These are phyloP conservation scores for Elysia chlorotica DNA, from an alignment of 1,140 invertebrate genomes.

Conservation along the genomic window DNA sequence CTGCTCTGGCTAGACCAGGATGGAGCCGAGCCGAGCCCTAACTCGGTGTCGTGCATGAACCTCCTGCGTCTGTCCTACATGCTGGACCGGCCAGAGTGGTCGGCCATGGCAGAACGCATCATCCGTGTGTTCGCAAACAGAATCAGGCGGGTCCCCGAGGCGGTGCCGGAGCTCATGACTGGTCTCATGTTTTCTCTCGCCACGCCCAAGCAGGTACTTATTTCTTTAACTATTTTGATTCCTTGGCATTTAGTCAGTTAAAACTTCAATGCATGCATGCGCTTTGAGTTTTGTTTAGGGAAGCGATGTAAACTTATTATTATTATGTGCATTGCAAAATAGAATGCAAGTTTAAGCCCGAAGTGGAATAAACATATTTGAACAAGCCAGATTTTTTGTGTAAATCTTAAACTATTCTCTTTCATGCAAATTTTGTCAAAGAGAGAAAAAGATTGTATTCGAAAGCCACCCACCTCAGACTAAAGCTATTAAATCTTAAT, in stretches of 20 bases:
- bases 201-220: conserved; percentile 63
- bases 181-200: conserved; percentile 74
- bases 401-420: too few species aligned
- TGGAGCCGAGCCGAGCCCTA: conserved; percentile 89
- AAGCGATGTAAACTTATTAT: neutral
- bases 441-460: too few species aligned
- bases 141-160: conserved; percentile 68
- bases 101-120: conserved; percentile 68
- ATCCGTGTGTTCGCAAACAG: conserved; percentile 70
- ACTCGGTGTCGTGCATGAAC: conserved; percentile 87
- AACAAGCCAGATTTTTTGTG: neutral
- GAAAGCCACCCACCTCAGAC: too few species aligned
- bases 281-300: neutral
- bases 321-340: neutral
- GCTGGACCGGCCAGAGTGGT: conserved; percentile 67
- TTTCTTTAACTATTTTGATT: neutral
- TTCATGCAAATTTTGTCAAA: too few species aligned
- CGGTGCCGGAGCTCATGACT: conserved; percentile 80
- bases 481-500: neutral
- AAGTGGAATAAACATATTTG: neutral
- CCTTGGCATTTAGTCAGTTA: neutral
- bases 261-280: neutral
- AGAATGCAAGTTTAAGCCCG: neutral
- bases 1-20: conserved; percentile 81
- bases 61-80: conserved; percentile 75